Conservation (phyloP, 2,888 invertebrate genomes). For the Spodoptera picta region DNA sequence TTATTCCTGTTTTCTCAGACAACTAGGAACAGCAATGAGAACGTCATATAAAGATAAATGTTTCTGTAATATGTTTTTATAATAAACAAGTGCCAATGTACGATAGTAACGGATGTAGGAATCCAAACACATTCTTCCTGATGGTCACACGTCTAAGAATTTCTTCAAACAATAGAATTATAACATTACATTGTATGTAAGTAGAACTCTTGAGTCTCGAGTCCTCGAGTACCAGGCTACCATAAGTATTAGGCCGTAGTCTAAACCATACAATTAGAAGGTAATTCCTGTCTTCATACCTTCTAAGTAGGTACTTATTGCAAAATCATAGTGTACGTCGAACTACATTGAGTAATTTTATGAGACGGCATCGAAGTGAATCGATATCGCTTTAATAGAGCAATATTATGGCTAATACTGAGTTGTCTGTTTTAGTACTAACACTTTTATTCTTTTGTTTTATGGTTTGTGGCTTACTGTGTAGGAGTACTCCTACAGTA, state of each 20-base stretch:
- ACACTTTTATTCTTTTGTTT: constrained; percentile 46
- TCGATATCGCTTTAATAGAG: constrained; percentile 19
- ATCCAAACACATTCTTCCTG: constrained; percentile 30
- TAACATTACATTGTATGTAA: constrained; percentile 22
- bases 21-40: background rate
- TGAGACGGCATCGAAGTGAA: constrained; percentile 1
- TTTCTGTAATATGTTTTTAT: background rate
- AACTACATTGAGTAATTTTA: constrained; percentile 15
- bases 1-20: too few species aligned
- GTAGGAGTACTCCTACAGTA: too few species aligned
- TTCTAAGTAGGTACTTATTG: background rate
- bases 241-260: constrained; percentile 14
- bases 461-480: background rate
- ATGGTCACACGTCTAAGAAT: constrained; percentile 8
- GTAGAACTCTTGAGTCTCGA: background rate
- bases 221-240: constrained; percentile 16
- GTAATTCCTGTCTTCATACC: constrained; percentile 8
- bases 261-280: constrained; percentile 21
- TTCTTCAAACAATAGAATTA: constrained; percentile 47
- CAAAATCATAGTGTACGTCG: constrained; percentile 3
- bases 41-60: background rate
- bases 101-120: constrained; percentile 15
- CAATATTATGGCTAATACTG: constrained; percentile 5
- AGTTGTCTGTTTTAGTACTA: constrained; percentile 13
- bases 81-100: constrained; percentile 19